Evolutionary conservation across 2,888 invertebrate genomes (phyloP).

Genomic region (Entomobrya multifasciata): DNA sequence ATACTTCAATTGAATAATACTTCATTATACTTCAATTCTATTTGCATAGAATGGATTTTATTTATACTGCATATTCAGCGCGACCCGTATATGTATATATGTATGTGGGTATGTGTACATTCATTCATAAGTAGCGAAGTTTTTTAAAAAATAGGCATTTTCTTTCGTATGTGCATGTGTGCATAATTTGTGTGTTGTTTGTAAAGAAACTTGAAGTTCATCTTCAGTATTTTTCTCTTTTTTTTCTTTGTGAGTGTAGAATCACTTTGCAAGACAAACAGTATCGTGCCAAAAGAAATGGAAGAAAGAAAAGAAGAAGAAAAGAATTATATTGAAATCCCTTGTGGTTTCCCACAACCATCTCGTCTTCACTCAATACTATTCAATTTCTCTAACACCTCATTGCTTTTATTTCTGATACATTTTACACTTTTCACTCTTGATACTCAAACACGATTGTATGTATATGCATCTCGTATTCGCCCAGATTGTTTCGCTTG

Average conservation of each 20-base stretch:
- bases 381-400: constrained; percentile 62
- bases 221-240: not conserved
- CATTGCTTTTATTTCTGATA: constrained; percentile 42
- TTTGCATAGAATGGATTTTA: no score
- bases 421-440: constrained; percentile 15
- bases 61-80: no score
- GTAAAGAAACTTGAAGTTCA: constrained; percentile 23
- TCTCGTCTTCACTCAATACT: not conserved
- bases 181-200: constrained; percentile 10
- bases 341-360: constrained; percentile 44
- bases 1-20: no score
- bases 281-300: not conserved
- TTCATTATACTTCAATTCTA: no score
- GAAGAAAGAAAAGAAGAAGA: not conserved
- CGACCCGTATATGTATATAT: no score
- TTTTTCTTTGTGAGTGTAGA: not conserved
- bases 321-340: constrained; percentile 44
- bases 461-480: no score
- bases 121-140: no score
- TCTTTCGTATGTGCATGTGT: not conserved
- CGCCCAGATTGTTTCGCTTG: no score
- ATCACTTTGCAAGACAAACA: constrained; percentile 37
- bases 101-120: no score
- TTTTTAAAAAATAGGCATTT: not conserved
- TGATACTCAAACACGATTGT: not conserved